Evolutionary conservation across 2,113 vertebrate species (phyloP).

Genomic region (Dipodomys spectabilis): DNA sequence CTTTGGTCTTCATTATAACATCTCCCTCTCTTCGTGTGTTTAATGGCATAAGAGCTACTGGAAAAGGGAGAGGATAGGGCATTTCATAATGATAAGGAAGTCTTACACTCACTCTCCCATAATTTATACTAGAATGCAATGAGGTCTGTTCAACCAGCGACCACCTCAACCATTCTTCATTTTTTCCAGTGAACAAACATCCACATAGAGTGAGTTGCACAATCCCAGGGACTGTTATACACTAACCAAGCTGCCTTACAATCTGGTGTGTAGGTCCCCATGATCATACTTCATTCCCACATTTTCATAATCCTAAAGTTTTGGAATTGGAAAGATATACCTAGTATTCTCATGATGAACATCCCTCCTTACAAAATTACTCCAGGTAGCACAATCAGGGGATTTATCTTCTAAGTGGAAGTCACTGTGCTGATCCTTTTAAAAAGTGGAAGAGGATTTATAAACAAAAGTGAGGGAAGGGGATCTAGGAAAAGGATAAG

Average conservation of each 20-base stretch:
- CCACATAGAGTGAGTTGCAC: not conserved
- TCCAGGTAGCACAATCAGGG: not conserved
- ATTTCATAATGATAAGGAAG: not conserved
- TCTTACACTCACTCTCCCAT: not conserved
- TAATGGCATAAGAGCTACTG: constrained; percentile 86
- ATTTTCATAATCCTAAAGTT: constrained; percentile 80
- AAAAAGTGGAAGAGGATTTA: not conserved
- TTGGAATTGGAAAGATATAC: constrained; percentile 57
- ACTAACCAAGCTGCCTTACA: constrained; percentile 78
- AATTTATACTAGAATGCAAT: not conserved
- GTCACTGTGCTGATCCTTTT: not conserved
- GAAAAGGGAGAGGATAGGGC: not conserved
- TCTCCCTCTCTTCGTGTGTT: constrained; percentile 72
- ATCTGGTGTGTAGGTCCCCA: constrained; percentile 79
- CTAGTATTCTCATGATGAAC: constrained; percentile 61
- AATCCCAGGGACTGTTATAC: not conserved
- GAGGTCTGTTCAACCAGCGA: not conserved
- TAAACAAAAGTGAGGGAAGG: not conserved
- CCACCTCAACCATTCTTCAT: not conserved
- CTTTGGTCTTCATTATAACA: constrained; percentile 74
- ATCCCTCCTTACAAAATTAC: constrained; percentile 76
- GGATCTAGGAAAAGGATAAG: too few relatives aligned
- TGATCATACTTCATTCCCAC: constrained; percentile 84
- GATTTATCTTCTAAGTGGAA: not conserved
- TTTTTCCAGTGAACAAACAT: not conserved